Conservation (phyloP, 2,113 vertebrate species). For the Oceanites oceanicus region DNA sequence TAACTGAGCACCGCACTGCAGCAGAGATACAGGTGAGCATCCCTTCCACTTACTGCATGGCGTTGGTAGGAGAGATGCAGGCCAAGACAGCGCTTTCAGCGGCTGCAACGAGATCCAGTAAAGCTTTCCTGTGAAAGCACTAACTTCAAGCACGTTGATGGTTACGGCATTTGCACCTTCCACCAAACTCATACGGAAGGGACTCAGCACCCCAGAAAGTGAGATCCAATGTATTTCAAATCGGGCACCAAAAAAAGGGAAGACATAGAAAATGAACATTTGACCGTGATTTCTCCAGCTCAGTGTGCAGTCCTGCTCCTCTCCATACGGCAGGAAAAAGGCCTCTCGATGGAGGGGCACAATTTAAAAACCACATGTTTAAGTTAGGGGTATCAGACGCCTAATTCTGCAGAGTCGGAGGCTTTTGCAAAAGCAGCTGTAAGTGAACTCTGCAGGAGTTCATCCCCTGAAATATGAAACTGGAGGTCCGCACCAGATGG, state of each 20-base stretch:
- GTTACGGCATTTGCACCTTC: neutral
- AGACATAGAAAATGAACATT: rapidly evolving
- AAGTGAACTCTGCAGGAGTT: slow-evolving; percentile 49
- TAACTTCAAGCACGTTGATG: neutral
- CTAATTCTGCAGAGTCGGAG: neutral
- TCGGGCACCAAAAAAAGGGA: neutral
- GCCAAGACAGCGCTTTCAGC: neutral
- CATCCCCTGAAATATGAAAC: slow-evolving; percentile 50
- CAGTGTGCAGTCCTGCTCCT: neutral
- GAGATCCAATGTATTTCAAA: neutral
- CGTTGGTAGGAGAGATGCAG: rapidly evolving
- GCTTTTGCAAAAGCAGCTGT: neutral
- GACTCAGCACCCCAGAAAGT: neutral
- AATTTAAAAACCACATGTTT: neutral
- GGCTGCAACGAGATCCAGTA: neutral
- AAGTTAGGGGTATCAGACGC: neutral
- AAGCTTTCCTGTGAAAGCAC: neutral
- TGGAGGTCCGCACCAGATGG: slow-evolving; percentile 45
- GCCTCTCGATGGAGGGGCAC: neutral
- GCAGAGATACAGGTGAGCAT: neutral
- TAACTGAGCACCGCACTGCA: rapidly evolving
- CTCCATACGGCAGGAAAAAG: neutral
- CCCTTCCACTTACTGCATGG: neutral
- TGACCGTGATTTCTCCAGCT: neutral
- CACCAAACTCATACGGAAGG: neutral